Evolutionary conservation across 2,888 invertebrate genomes (phyloP).

Genomic region (Philereme transversata): DNA sequence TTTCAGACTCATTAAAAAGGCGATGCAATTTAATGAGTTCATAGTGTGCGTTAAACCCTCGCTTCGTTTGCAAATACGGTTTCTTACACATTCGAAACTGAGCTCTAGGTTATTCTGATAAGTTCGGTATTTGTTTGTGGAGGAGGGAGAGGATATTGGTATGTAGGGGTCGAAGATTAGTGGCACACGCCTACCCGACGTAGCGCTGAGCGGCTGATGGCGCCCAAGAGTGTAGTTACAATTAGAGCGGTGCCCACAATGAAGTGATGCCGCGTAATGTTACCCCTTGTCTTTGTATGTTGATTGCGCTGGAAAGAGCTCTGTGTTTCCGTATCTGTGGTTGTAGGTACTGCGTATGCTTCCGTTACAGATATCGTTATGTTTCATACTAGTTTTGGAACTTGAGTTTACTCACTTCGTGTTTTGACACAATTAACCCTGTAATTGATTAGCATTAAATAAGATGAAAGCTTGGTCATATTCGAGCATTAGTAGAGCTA

Average conservation of each 20-base stretch:
- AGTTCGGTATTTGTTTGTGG: slow-evolving; percentile 49
- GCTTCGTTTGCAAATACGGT: slow-evolving; percentile 79
- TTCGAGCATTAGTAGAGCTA: no score
- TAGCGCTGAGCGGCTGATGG: slow-evolving; percentile 83
- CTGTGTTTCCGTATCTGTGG: slow-evolving; percentile 42
- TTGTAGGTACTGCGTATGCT: slow-evolving; percentile 26
- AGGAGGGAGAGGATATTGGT: slow-evolving; percentile 61
- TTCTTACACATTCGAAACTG: slow-evolving; percentile 40
- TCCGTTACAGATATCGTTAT: slow-evolving; percentile 28
- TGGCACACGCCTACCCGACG: slow-evolving; percentile 81
- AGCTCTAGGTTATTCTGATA: slow-evolving; percentile 49
- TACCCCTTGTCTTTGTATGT: slow-evolving; percentile 81
- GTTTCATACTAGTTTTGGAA: slow-evolving; percentile 1
- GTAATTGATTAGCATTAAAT: no score
- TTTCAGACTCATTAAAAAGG: slow-evolving; percentile 85
- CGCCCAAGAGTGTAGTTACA: slow-evolving; percentile 83
- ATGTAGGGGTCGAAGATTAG: slow-evolving; percentile 84
- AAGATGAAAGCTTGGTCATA: no score
- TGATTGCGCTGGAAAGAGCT: slow-evolving; percentile 77
- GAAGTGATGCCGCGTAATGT: slow-evolving; percentile 83
- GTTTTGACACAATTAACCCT: background rate
- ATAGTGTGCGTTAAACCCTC: slow-evolving; percentile 83
- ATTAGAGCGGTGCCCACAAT: slow-evolving; percentile 83
- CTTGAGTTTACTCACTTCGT: background rate
- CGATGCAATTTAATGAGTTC: slow-evolving; percentile 85